phyloP scores from a whole-genome alignment of 2,113 vertebrate species.

The Geothlypis trichas region DNA sequence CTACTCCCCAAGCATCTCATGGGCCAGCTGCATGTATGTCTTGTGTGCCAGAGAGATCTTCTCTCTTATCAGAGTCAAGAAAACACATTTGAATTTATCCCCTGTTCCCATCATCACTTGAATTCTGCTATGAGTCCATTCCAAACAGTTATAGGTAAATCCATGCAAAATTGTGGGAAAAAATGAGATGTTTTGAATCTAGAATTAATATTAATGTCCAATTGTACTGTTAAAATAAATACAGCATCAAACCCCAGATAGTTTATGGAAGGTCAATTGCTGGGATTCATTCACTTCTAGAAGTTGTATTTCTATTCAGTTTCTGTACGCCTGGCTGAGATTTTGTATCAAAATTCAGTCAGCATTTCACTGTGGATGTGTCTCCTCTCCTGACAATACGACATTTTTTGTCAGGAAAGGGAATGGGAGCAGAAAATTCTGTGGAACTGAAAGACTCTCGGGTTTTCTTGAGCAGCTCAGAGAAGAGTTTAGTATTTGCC shows the following conservation, averaged over 20 bases:
- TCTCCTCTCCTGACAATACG: neutral
- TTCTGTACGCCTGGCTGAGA: neutral
- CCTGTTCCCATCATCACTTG: neutral
- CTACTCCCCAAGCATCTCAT: neutral
- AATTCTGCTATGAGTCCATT: neutral
- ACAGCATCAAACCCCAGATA: fast-evolving
- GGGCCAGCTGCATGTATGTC: neutral
- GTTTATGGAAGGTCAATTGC: neutral
- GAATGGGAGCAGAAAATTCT: neutral
- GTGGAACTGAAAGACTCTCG: neutral
- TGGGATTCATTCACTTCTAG: neutral
- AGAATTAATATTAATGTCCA: neutral
- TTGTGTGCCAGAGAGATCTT: neutral
- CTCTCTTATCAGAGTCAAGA: neutral
- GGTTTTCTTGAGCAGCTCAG: neutral
- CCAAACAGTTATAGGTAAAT: neutral
- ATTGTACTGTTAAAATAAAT: neutral
- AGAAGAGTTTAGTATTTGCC: neutral
- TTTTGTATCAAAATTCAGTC: neutral
- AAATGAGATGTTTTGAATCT: neutral
- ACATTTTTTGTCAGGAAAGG: neutral
- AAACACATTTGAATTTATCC: neutral
- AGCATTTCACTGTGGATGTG: fast-evolving
- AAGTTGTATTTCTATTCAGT: neutral
- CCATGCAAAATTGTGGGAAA: neutral